These are phyloP conservation scores for Elaphurus davidianus DNA, from an alignment of 2,113 vertebrate genomes.

Conservation along the genomic window DNA sequence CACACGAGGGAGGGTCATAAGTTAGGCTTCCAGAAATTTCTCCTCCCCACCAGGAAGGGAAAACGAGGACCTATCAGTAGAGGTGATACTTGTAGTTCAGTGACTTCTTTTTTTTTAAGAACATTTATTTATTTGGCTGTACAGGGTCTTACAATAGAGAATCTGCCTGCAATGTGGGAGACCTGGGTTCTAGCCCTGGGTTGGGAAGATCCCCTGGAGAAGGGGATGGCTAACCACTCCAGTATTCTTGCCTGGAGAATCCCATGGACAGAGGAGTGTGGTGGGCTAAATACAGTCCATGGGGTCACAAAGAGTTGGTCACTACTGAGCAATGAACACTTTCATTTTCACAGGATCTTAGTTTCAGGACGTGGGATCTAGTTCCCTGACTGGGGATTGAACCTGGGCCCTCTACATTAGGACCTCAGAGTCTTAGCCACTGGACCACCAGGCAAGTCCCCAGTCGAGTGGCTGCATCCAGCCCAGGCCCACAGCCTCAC, in stretches of 20 bases:
- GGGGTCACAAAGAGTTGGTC: neutral
- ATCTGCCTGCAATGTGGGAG: neutral
- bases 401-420: neutral
- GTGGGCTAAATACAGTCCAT: neutral
- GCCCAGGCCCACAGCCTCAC: neutral
- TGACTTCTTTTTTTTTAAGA: neutral
- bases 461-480: neutral
- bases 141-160: neutral
- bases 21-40: neutral
- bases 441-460: neutral
- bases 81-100: neutral
- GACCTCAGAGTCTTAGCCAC: neutral
- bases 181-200: neutral
- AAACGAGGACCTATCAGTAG: fast-evolving
- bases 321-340: neutral
- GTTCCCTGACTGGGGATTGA: neutral
- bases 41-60: neutral
- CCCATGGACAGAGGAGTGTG: neutral
- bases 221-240: neutral
- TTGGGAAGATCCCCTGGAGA: neutral
- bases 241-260: neutral
- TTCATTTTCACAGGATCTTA: neutral
- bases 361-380: neutral
- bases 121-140: neutral
- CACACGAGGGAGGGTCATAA: fast-evolving